These are phyloP conservation scores for Tragelaphus strepsiceros DNA, from an alignment of 2,113 vertebrate genomes.

Conservation along the genomic window DNA sequence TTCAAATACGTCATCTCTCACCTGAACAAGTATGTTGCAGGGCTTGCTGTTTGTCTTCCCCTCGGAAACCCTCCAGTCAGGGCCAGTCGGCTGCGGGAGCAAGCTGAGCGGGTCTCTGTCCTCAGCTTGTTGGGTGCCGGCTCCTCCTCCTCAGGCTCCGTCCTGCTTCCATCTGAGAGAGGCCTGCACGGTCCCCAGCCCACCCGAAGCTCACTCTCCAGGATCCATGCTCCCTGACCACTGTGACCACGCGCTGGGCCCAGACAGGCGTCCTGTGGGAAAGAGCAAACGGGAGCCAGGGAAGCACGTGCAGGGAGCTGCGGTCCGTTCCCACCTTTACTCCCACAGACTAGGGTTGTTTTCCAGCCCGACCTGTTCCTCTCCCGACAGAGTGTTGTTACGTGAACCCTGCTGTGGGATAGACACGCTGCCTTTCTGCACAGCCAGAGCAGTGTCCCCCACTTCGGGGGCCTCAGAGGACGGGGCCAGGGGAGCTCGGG, in stretches of 20 bases:
- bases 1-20: slow-evolving; percentile 97
- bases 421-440: not conserved
- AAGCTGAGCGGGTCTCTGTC: not conserved
- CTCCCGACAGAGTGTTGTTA: not conserved
- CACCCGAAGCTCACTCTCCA: not conserved
- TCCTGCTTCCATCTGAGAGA: not conserved
- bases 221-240: accelerated
- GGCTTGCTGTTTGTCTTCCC: not conserved
- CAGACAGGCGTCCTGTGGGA: accelerated
- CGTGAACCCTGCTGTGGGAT: not conserved
- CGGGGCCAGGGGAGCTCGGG: accelerated
- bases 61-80: not conserved
- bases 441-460: not conserved
- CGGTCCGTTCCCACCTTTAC: accelerated
- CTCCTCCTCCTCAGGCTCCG: no score
- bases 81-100: accelerated
- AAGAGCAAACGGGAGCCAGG: accelerated
- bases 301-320: accelerated
- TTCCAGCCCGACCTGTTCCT: not conserved
- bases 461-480: not conserved
- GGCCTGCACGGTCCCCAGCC: accelerated
- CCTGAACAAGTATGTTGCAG: slow-evolving; percentile 88
- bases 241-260: accelerated
- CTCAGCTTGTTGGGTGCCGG: accelerated
- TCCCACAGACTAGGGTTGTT: not conserved